Conservation (phyloP, 2,113 vertebrate species). For the Sylvicapra grimmia region DNA sequence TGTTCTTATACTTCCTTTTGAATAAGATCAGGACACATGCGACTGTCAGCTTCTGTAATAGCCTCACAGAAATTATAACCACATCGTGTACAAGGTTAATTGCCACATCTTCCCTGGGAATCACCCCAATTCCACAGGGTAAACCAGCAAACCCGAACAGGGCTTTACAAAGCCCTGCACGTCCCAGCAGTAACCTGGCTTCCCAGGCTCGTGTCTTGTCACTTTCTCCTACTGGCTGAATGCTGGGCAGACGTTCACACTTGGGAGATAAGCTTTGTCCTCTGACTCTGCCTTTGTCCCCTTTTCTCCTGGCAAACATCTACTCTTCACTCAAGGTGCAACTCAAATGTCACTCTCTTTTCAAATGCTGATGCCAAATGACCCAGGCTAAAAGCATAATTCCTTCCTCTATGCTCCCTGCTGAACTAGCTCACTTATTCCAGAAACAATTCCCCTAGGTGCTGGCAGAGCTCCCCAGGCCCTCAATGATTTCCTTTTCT, state of each 20-base stretch:
- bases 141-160: not conserved
- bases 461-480: not conserved
- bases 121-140: not conserved
- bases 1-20: constrained; percentile 7
- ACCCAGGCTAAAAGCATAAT: not conserved
- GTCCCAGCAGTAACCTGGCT: not conserved
- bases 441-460: not conserved
- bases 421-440: not conserved
- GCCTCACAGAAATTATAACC: constrained; percentile 47
- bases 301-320: not conserved
- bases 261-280: not conserved
- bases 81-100: constrained; percentile 1
- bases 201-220: not conserved
- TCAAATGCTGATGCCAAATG: not conserved
- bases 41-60: constrained; percentile 12
- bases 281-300: not conserved
- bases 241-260: not conserved
- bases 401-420: not conserved
- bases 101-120: constrained; percentile 8
- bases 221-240: not conserved
- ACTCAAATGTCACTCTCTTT: not conserved
- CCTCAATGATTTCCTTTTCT: not conserved
- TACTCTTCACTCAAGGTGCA: not conserved
- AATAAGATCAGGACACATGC: constrained; percentile 10
- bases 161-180: not conserved